Percentiles rank a stretch among this genome's conserved stretches.
Evolutionary conservation across 2,888 invertebrate species (phyloP).

Genomic region (Tromatobia lineatoria): DNA sequence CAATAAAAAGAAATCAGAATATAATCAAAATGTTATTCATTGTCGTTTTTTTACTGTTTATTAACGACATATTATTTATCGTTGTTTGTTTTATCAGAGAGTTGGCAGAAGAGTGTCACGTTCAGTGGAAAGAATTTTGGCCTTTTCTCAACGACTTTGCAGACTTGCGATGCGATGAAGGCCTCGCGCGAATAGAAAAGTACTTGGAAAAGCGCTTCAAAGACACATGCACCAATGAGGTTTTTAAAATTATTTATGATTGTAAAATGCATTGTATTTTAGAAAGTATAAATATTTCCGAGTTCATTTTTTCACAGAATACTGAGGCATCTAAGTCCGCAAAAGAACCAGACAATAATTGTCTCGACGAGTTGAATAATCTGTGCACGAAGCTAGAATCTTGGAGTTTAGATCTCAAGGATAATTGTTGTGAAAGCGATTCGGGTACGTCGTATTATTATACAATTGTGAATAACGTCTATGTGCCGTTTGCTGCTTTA

Average conservation of each 20-base stretch:
- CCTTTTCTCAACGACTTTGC: slow-evolving; percentile 94
- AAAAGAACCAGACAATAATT: slow-evolving; percentile 40
- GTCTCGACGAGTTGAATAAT: slow-evolving; percentile 71
- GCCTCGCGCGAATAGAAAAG: slow-evolving; percentile 91
- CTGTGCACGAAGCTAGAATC: slow-evolving; percentile 71
- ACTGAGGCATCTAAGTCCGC: slow-evolving; percentile 31
- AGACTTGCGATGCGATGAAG: slow-evolving; percentile 91
- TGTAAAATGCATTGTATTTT: neutral
- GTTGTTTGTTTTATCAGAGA: slow-evolving; percentile 84
- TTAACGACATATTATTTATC: neutral
- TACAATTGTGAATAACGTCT: neutral
- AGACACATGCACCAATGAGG: slow-evolving; percentile 38
- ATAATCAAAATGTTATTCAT: neutral
- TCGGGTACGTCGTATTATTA: slow-evolving; percentile 55
- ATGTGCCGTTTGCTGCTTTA: neutral
- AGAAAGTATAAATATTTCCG: neutral
- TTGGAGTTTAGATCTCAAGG: slow-evolving; percentile 66
- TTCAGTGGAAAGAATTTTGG: slow-evolving; percentile 97
- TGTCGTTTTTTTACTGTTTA: neutral
- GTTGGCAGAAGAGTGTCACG: slow-evolving; percentile 90
- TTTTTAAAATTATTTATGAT: neutral
- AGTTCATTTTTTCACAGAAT: slow-evolving; percentile 54
- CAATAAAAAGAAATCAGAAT: too few species aligned
- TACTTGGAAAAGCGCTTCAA: slow-evolving; percentile 88
- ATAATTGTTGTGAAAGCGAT: slow-evolving; percentile 65